Percentiles rank a stretch among this genome's conserved stretches.
phyloP scores from a whole-genome alignment of 2,888 invertebrate species.

The Sthenelais limicola region DNA sequence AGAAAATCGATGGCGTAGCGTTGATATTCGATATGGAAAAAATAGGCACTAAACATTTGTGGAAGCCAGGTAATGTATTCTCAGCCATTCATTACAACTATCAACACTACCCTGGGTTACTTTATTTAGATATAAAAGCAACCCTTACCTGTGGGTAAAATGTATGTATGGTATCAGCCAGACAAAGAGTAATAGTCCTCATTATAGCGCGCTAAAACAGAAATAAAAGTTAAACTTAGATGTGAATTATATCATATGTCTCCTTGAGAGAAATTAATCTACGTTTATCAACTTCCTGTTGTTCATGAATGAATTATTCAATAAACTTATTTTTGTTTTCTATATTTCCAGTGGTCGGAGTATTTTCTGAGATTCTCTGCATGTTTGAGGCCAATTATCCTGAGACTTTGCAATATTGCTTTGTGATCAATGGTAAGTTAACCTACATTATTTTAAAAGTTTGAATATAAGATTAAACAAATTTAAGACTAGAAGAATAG shows the following conservation, averaged over 20 bases:
- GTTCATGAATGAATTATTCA: neutral
- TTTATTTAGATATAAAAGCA: neutral
- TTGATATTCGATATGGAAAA: constrained; percentile 67
- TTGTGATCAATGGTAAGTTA: constrained; percentile 50
- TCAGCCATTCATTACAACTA: neutral
- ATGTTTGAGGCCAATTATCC: constrained; percentile 54
- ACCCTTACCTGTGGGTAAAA: neutral
- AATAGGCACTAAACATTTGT: constrained; percentile 66
- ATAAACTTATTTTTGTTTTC: neutral
- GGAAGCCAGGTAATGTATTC: constrained; percentile 65
- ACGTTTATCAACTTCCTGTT: neutral
- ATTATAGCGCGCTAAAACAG: no score
- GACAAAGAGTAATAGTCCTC: no score
- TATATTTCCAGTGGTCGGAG: constrained; percentile 39
- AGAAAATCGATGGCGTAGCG: constrained; percentile 58
- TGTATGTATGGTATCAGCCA: no score
- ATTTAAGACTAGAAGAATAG: no score
- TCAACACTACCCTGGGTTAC: neutral
- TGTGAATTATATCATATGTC: no score
- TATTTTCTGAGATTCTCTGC: constrained; percentile 34
- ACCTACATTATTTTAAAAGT: neutral
- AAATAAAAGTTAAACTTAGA: no score
- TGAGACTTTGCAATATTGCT: constrained; percentile 44
- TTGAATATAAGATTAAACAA: no score
- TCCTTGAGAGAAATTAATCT: no score